Percentiles rank a stretch among this genome's conserved stretches.
phyloP scores from a whole-genome alignment of 1,140 invertebrate genomes.

The Matsumurasca onukii region DNA sequence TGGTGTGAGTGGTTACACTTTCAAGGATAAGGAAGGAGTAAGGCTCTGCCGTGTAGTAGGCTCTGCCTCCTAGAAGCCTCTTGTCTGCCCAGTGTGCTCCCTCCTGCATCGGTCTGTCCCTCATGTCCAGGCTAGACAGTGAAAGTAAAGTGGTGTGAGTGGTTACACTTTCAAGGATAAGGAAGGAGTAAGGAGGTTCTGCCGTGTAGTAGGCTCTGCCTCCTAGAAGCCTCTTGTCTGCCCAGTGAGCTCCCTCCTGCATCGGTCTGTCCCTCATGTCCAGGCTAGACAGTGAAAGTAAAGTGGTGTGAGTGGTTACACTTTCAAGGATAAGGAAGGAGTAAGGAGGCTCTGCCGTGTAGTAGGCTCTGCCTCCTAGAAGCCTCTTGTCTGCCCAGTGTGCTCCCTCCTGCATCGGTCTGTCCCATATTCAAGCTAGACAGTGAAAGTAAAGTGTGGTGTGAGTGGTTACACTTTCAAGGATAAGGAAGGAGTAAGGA shows the following conservation, averaged over 20 bases:
- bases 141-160: conserved; percentile 32
- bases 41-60: conserved; percentile 54
- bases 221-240: conserved; percentile 53
- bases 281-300: too few relatives aligned
- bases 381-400: conserved; percentile 54
- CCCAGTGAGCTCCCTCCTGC: conserved; percentile 61
- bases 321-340: conserved; percentile 62
- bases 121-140: conserved; percentile 72
- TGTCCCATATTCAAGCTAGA: conserved; percentile 78
- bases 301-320: too few relatives aligned
- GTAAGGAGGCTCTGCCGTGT: conserved; percentile 54
- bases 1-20: conserved; percentile 53
- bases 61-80: conserved; percentile 52
- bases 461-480: too few relatives aligned
- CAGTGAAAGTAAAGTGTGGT: conserved; percentile 41
- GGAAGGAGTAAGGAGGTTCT: conserved; percentile 56
- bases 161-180: conserved; percentile 63
- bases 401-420: conserved; percentile 68
- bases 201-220: conserved; percentile 54
- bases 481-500: conserved; percentile 59
- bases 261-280: conserved; percentile 70
- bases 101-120: conserved; percentile 70
- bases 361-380: conserved; percentile 53
- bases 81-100: conserved; percentile 58
- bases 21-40: conserved; percentile 62